Base-by-base conservation (phyloP, 2,888 invertebrate species). In the Oligia latruncula region DNA sequence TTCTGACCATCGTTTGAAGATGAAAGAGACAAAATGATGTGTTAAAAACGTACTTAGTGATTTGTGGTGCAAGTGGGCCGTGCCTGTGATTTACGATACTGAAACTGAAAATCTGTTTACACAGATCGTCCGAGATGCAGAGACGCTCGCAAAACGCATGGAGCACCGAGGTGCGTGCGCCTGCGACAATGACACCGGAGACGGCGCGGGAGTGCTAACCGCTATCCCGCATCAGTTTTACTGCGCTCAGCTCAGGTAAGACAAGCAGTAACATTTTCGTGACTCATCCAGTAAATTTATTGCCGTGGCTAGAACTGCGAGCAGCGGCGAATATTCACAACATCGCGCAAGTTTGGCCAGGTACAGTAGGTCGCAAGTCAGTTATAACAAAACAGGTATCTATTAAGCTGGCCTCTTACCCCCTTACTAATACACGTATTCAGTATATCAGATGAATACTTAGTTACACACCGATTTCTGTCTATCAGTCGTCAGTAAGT, bases 91-190 rank as follows among this genome's bases (percentile, higher is more conserved):
- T 52, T 35, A 71, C 20, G 15, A 64, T n/a, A 60, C n/a, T 81
- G 2, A 80, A 62, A 58, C 29, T 46, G 0, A 1, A 23, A 8
- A 43, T 70, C 1, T 74, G 15, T 74, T n/a, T 74, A 1, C 43
- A 2, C 81, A 99, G 99, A 99, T 99, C 94, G 97, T 99, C 91
- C 98, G 98, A 93, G 99, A 99, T 98, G 99, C 99, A 77, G 98
- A 99, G 96, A 98, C 97, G 90, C 98, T 99, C 97, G 98, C 99
- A 83, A 98, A 98, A 95, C 98, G 99, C 92, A 99, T 99, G 99
- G 99, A 99, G 97, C 99, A 99, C 97, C 98, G 99, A 88, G 99
- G 99, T 92, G 99, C 99, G 74, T 99, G 99, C 97, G 99, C 99
- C 66, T 99, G 99, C 97, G 99, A 99, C 97, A 99, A 99, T 96